Evolutionary conservation across 2,113 vertebrate genomes (phyloP).

Genomic region (Myiozetetes cayanensis): DNA sequence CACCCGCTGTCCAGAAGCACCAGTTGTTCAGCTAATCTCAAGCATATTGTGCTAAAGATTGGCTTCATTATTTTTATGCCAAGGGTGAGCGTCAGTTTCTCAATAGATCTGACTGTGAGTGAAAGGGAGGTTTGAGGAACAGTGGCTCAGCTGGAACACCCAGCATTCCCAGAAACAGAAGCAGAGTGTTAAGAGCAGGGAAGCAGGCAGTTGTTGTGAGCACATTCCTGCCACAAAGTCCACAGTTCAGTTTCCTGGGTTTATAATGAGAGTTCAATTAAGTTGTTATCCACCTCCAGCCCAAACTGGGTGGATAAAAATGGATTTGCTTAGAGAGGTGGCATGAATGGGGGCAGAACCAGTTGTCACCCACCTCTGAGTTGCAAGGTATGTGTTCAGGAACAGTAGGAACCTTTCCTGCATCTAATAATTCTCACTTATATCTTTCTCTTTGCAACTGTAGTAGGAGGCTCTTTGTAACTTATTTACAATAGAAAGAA

Average conservation of each 20-base stretch:
- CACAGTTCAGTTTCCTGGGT: background rate
- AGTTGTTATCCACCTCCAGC: background rate
- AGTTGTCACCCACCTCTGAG: background rate
- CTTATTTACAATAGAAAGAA: background rate
- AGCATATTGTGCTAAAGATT: constrained; percentile 7
- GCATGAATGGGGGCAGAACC: background rate
- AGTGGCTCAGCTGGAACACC: background rate
- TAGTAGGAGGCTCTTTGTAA: background rate
- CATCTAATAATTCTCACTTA: background rate
- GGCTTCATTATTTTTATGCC: constrained; percentile 19
- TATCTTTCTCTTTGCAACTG: background rate
- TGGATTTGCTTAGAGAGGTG: background rate
- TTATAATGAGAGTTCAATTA: background rate
- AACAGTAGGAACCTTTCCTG: background rate
- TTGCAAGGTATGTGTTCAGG: background rate
- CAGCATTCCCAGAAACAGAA: background rate
- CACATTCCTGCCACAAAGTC: background rate
- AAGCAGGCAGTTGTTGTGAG: background rate
- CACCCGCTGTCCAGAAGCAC: background rate
- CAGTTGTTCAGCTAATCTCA: background rate
- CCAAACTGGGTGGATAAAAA: background rate
- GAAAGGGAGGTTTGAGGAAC: background rate
- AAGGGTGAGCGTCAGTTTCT: background rate
- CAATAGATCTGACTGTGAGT: background rate
- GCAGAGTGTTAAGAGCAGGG: background rate